A percentile compares a stretch with the other conserved stretches of the same genome.
Conservation (phyloP, 2,888 invertebrate genomes). For the Dryococelus australis region DNA sequence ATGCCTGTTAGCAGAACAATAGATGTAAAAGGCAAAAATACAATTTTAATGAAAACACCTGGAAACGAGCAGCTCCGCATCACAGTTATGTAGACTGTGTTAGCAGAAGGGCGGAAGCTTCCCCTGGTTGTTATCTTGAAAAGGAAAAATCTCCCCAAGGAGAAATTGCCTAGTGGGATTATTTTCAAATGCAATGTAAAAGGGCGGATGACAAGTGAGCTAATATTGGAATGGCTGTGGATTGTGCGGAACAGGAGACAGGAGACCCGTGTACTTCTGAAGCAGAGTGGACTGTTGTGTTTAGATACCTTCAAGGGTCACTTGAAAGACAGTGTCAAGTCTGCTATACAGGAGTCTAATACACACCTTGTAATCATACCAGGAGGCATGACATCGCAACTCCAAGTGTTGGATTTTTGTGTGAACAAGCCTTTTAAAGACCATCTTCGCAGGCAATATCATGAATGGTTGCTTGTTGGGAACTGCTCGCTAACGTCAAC, state of each 20-base stretch:
- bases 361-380: neutral
- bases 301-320: neutral
- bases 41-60: neutral
- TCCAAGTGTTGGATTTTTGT: neutral
- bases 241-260: no score
- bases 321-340: neutral
- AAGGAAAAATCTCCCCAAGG: no score
- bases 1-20: neutral
- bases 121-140: no score
- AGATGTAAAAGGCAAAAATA: neutral
- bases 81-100: no score
- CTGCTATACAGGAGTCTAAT: neutral
- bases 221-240: no score
- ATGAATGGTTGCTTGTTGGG: constrained; percentile 25
- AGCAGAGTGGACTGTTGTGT: constrained; percentile 34
- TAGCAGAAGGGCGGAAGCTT: neutral
- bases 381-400: neutral
- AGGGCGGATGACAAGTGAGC: no score
- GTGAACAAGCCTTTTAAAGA: neutral
- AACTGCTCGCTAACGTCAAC: neutral
- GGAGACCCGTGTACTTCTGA: neutral
- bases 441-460: neutral
- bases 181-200: no score
- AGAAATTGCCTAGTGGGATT: no score
- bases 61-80: no score